A percentile compares a stretch with the other conserved stretches of the same genome.
These are phyloP conservation scores for Rhinolophus sinicus DNA, from an alignment of 2,113 vertebrate genomes.

Conservation along the genomic window DNA sequence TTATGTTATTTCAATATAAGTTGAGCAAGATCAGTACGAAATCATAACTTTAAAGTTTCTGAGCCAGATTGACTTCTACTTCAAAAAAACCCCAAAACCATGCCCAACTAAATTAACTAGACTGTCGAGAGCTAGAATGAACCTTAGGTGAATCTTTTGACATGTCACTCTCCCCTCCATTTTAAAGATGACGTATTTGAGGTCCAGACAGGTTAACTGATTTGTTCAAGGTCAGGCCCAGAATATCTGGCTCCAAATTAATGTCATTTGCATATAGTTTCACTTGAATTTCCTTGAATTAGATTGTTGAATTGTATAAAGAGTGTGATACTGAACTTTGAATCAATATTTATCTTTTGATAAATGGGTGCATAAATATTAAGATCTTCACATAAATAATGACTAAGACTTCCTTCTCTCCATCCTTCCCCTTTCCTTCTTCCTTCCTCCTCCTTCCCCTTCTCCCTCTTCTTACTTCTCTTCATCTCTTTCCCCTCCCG, in stretches of 20 bases:
- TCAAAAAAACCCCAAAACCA: background rate
- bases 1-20: background rate
- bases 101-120: background rate
- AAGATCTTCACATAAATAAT: background rate
- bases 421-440: background rate
- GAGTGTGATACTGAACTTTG: background rate
- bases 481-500: too few species aligned
- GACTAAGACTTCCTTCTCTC: background rate
- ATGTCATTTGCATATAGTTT: background rate
- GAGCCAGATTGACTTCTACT: background rate
- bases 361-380: background rate
- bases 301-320: background rate
- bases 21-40: background rate
- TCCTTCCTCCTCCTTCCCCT: background rate
- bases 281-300: background rate
- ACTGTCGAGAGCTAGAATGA: background rate
- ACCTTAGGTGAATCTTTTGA: background rate
- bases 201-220: background rate
- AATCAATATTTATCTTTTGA: background rate
- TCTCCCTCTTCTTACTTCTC: rapidly evolving
- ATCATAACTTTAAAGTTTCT: background rate
- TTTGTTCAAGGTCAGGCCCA: background rate
- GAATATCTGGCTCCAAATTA: background rate
- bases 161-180: background rate
- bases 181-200: background rate